These are phyloP conservation scores for Axea sp. DNA, from an alignment of 2,888 invertebrate species.

Conservation along the genomic window DNA sequence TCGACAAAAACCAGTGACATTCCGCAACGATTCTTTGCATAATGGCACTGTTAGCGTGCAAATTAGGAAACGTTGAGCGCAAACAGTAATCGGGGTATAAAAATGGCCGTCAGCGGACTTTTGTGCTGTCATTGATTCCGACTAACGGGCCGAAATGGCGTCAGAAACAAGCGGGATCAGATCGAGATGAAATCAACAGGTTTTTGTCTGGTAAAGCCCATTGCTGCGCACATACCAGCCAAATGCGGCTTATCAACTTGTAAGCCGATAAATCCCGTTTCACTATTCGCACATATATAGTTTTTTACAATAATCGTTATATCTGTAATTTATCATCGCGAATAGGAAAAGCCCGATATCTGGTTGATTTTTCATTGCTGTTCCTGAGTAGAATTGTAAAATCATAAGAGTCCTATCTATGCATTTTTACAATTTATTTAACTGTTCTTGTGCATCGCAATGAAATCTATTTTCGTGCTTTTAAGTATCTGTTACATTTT, in stretches of 20 bases:
- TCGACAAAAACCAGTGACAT: constrained; percentile 7
- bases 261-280: constrained; percentile 65
- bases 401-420: no score
- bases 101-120: constrained; percentile 9
- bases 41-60: constrained; percentile 26
- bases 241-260: constrained; percentile 64
- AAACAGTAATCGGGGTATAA: constrained; percentile 13
- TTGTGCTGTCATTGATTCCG: constrained; percentile 28
- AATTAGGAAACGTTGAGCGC: constrained; percentile 6
- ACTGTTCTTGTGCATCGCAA: no score
- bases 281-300: constrained; percentile 19
- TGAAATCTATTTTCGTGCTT: no score
- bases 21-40: constrained; percentile 1
- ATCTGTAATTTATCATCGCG: constrained; percentile 23
- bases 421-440: no score
- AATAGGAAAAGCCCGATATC: no score
- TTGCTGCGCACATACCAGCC: constrained; percentile 47
- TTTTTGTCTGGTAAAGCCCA: constrained; percentile 63
- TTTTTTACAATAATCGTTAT: constrained; percentile 43
- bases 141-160: constrained; percentile 29
- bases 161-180: constrained; percentile 37
- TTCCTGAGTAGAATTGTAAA: no score
- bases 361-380: no score
- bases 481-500: no score
- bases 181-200: constrained; percentile 67